Evolutionary conservation across 2,113 vertebrate genomes (phyloP).

Genomic region (Balaeniceps rex): DNA sequence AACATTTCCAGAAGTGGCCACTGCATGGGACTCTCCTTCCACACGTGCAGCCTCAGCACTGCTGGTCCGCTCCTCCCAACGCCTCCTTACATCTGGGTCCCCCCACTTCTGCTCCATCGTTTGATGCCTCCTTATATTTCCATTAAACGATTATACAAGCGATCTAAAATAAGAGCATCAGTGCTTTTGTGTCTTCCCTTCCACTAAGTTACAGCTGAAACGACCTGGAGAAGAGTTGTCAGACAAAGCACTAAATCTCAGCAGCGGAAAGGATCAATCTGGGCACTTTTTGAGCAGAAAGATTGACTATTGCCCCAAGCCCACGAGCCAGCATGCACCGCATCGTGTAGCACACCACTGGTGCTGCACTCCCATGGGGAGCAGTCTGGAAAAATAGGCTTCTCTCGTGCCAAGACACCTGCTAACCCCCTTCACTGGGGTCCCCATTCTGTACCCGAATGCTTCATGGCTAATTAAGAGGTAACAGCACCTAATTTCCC

Average conservation of each 20-base stretch:
- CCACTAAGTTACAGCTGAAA: background rate
- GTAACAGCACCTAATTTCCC: conserved; percentile 31
- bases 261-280: background rate
- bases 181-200: background rate
- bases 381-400: background rate
- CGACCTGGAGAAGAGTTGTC: background rate
- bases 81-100: background rate
- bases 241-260: background rate
- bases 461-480: conserved; percentile 53
- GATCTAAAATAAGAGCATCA: background rate
- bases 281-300: background rate
- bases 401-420: background rate
- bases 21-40: background rate
- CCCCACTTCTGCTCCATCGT: background rate
- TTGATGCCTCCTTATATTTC: background rate
- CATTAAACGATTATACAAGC: background rate
- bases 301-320: background rate
- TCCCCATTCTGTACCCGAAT: background rate
- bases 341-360: background rate
- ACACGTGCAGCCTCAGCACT: background rate
- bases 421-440: background rate
- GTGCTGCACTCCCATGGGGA: background rate
- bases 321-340: background rate
- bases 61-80: background rate
- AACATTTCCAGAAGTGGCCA: background rate